A percentile compares a stretch with the other conserved stretches of the same genome.
phyloP scores from a whole-genome alignment of 2,888 invertebrate species.

The Pristionchus mayeri region DNA sequence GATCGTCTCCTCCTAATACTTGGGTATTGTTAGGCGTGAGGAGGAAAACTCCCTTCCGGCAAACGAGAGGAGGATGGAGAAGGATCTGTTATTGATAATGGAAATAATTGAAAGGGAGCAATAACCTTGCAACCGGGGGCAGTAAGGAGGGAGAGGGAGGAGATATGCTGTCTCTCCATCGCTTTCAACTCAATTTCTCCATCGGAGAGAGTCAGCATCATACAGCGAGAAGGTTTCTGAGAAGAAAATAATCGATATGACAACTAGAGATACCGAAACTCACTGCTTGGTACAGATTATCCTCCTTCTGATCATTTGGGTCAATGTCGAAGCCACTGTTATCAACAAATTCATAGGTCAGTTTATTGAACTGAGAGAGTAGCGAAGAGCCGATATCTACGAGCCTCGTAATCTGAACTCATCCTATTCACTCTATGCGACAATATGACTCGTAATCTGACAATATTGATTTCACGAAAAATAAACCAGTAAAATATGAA shows the following conservation, averaged over 20 bases:
- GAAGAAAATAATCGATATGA: not conserved
- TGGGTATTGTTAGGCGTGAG: not conserved
- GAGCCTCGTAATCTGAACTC: constrained; percentile 50
- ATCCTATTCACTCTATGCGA: no score
- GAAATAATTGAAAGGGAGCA: not conserved
- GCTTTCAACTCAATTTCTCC: constrained; percentile 24
- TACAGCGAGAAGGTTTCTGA: constrained; percentile 46
- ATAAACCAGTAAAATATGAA: no score
- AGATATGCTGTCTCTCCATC: constrained; percentile 31
- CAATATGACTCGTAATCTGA: not conserved
- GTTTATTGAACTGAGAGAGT: constrained; percentile 49
- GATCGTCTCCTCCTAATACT: constrained; percentile 46
- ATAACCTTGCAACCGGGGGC: constrained; percentile 37
- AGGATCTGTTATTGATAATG: not conserved
- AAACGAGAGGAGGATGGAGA: constrained; percentile 36
- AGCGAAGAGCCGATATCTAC: constrained; percentile 49
- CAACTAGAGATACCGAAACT: not conserved
- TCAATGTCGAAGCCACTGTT: constrained; percentile 53
- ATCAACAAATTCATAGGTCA: constrained; percentile 51
- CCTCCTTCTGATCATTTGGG: constrained; percentile 47
- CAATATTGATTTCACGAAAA: not conserved
- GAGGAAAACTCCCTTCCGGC: constrained; percentile 35
- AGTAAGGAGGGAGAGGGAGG: constrained; percentile 43
- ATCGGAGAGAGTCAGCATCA: constrained; percentile 41
- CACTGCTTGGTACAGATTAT: constrained; percentile 37